These are phyloP conservation scores for Falco columbarius DNA, from an alignment of 2,797 vertebrate genomes.

Conservation along the genomic window DNA sequence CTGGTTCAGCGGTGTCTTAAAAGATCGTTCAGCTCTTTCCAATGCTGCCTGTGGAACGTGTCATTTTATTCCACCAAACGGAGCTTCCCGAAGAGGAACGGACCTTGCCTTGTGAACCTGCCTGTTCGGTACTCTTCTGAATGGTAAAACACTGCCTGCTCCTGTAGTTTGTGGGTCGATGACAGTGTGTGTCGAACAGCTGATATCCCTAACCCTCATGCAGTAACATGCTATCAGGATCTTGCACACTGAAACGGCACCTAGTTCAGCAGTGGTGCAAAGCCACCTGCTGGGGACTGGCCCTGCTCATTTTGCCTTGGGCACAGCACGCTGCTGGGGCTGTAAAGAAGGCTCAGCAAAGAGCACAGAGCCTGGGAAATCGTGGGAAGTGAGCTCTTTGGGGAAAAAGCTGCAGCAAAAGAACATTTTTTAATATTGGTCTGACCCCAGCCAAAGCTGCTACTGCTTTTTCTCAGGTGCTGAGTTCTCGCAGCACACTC, in stretches of 20 bases:
- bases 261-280: not conserved
- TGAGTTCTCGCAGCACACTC: not conserved
- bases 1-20: rapidly evolving
- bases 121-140: rapidly evolving
- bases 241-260: rapidly evolving
- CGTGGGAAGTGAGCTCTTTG: rapidly evolving
- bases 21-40: not conserved
- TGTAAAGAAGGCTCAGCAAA: not conserved
- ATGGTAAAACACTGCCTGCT: not conserved
- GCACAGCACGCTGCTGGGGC: not conserved
- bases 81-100: not conserved
- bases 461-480: not conserved
- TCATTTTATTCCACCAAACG: not conserved
- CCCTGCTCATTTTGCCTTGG: not conserved
- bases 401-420: not conserved
- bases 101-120: not conserved
- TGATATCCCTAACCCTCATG: rapidly evolving
- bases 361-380: not conserved
- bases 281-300: rapidly evolving
- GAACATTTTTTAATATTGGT: not conserved
- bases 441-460: not conserved
- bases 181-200: rapidly evolving
- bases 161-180: not conserved
- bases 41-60: rapidly evolving
- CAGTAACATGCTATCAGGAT: rapidly evolving